A percentile compares a stretch with the other conserved stretches of the same genome.
Conservation (phyloP, 2,797 vertebrate species). For the Euphonia xanthogaster region DNA sequence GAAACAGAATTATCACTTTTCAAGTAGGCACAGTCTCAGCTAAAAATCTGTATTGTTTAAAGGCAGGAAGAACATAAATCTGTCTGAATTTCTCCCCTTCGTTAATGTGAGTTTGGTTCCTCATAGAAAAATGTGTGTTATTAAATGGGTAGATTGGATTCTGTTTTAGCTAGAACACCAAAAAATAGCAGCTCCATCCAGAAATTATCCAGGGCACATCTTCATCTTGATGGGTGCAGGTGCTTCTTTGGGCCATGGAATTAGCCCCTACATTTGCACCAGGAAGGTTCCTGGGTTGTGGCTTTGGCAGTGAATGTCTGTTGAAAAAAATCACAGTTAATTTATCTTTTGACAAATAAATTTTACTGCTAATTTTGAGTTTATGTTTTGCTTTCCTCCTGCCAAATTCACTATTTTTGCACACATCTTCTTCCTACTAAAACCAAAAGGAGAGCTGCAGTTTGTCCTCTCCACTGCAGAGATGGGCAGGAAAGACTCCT, state of each 20-base stretch:
- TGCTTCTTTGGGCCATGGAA: background rate
- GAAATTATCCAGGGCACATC: background rate
- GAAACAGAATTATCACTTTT: background rate
- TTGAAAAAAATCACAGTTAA: background rate
- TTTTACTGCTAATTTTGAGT: background rate
- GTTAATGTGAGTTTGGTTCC: background rate
- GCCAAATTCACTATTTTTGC: background rate
- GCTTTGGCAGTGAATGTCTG: background rate
- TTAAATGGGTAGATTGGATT: background rate
- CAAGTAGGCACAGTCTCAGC: background rate
- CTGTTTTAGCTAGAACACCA: background rate
- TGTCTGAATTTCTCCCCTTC: background rate
- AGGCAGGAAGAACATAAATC: background rate
- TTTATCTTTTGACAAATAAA: background rate
- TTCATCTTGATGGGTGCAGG: background rate
- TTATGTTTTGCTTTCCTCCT: background rate
- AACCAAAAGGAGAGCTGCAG: background rate
- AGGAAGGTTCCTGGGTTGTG: background rate
- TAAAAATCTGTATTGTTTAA: background rate
- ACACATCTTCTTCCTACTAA: background rate
- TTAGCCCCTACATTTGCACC: background rate
- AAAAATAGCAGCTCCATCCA: background rate
- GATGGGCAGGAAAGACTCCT: background rate
- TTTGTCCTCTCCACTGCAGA: background rate
- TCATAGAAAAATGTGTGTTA: background rate